Evolutionary conservation across 2,113 vertebrate genomes (phyloP).

Genomic region (Taxidea taxus): DNA sequence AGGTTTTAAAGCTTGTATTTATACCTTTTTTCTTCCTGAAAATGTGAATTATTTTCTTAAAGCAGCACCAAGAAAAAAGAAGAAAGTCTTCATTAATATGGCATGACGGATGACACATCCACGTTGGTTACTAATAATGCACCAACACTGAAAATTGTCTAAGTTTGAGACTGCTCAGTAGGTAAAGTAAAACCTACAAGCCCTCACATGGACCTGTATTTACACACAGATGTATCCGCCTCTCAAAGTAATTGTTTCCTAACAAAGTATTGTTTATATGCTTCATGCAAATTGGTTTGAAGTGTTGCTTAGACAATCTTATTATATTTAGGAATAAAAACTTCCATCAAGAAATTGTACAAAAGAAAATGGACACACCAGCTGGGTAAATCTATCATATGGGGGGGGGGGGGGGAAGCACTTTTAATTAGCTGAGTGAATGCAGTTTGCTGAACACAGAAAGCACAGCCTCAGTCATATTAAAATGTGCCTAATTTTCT

Average conservation of each 20-base stretch:
- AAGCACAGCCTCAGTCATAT: constrained; percentile 91
- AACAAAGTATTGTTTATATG: constrained; percentile 81
- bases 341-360: constrained; percentile 87
- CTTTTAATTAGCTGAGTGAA: constrained; percentile 99
- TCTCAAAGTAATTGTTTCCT: constrained; percentile 75
- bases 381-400: constrained; percentile 95
- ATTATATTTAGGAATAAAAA: constrained; percentile 87
- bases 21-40: neutral
- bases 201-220: neutral
- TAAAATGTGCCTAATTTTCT: constrained; percentile 99
- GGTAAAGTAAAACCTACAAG: neutral
- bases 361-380: constrained; percentile 90
- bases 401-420: constrained; percentile 85
- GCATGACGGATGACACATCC: neutral
- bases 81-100: neutral
- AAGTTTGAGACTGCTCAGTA: neutral
- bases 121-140: neutral
- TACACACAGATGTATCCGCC: constrained; percentile 55
- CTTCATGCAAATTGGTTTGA: constrained; percentile 78
- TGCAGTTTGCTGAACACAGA: constrained; percentile 93
- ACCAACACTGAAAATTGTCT: neutral
- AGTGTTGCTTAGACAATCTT: constrained; percentile 86
- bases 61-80: neutral
- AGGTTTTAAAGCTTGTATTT: neutral
- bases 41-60: neutral